Conservation (phyloP, 2,888 invertebrate species). For the Synanthedon myopaeformis region DNA sequence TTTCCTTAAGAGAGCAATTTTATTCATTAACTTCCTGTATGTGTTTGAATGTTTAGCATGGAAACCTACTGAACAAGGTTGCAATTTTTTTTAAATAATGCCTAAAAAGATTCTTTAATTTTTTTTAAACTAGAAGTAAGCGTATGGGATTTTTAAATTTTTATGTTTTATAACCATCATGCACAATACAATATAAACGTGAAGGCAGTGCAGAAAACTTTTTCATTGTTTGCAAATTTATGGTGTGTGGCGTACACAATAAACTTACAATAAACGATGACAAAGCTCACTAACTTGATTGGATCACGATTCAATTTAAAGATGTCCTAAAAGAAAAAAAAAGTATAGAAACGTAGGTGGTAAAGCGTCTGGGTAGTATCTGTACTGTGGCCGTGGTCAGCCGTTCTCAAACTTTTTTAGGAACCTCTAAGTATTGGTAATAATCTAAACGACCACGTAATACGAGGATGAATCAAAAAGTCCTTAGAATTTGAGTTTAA, state of each 20-base stretch:
- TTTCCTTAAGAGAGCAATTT: no score
- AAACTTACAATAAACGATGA: conserved; percentile 1
- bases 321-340: neutral
- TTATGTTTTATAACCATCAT: neutral
- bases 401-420: no score
- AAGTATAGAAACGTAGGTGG: conserved; percentile 15
- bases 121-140: neutral
- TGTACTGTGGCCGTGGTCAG: no score
- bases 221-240: conserved; percentile 1
- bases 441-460: no score
- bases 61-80: no score
- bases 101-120: no score
- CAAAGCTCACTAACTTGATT: conserved; percentile 16
- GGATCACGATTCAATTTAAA: conserved; percentile 37
- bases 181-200: neutral
- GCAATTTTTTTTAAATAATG: no score
- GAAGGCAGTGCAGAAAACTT: neutral
- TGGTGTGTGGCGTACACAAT: neutral
- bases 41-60: no score
- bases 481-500: no score
- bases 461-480: no score
- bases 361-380: conserved; percentile 19
- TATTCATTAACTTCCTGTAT: no score
- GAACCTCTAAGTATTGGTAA: no score
- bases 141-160: neutral